A percentile compares a stretch with the other conserved stretches of the same genome.
Evolutionary conservation across 2,888 invertebrate species (phyloP).

Genomic region (Stenodema calcarata): DNA sequence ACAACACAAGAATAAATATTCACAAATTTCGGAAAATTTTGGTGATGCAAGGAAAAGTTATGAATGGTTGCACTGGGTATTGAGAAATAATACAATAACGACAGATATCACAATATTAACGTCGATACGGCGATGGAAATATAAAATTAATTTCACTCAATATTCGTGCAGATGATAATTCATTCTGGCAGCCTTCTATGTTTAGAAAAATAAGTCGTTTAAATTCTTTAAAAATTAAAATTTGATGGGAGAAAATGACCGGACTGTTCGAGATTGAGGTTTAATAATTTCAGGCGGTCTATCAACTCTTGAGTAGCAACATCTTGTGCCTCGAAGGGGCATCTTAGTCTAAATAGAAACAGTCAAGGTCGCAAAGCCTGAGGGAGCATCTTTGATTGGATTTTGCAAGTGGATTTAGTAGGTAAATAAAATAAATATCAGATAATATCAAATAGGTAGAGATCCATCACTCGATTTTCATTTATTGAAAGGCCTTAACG

Average conservation of each 20-base stretch:
- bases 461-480: conserved; percentile 15
- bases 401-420: background rate
- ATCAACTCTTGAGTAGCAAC: too few species aligned
- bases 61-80: background rate
- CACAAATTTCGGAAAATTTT: too few species aligned
- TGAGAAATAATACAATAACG: background rate
- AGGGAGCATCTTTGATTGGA: background rate
- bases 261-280: too few species aligned
- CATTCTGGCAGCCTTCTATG: too few species aligned
- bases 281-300: too few species aligned
- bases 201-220: too few species aligned
- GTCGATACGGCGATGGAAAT: background rate
- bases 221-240: too few species aligned
- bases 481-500: background rate
- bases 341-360: background rate
- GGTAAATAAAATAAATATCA: background rate
- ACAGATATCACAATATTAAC: background rate
- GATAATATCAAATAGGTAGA: conserved; percentile 21
- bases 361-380: background rate
- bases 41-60: background rate
- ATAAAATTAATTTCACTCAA: background rate
- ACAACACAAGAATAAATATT: too few species aligned
- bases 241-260: too few species aligned
- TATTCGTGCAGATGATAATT: too few species aligned
- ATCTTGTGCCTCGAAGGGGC: too few species aligned